Evolutionary conservation across 2,797 vertebrate species (phyloP), one percentile per base, ranked within the genome.

Genomic region (Anniella stebbinsi): DNA sequence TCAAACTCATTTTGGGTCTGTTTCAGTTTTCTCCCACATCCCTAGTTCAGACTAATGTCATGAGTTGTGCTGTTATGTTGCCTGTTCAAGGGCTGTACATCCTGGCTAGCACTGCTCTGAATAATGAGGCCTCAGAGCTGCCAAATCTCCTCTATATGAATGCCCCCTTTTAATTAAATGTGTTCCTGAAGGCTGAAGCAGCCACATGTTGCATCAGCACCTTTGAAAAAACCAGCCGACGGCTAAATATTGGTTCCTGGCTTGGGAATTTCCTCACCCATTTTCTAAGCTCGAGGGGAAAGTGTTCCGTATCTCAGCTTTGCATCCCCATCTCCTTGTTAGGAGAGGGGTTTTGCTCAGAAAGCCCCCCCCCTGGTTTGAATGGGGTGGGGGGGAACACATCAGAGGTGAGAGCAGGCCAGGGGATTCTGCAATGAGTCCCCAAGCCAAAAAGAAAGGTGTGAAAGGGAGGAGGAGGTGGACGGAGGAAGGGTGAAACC

Each of bases 371-470:
- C 89, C 30, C n/a, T n/a, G 83, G 73, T 84, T 83, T 93, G 93
- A 93, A 93, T 2, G 12, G 87, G 87, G 77, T 67, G 48, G 12
- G 87, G 87, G 77, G 67, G 48, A 87, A 89, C 83, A 91, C 63
- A 48, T 77, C 77, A 72, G 69, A 63, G 69, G 77, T 85, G 48
- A 36, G 23, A 77, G 60, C 88, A 63, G 90, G 91, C 72, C 2
- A 87, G 36, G 33, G 92, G 93, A 94, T 91, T 90, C 80, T 91
- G 91, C 86, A 67, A 66, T 57, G 18, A 83, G 45, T 84, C 88
- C 77, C 80, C 60, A 33, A 80, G 2, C 23, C 75, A 90, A 48
- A 88, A 89, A 30, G 30, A 41, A 72, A 28, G 8, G 1, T 4
- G 25, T 33, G 28, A 10, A 15, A 41, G 12, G 41, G 15, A 30